Evolutionary conservation across 2,888 invertebrate genomes (phyloP).

Genomic region (Pristionchus japonicus): DNA sequence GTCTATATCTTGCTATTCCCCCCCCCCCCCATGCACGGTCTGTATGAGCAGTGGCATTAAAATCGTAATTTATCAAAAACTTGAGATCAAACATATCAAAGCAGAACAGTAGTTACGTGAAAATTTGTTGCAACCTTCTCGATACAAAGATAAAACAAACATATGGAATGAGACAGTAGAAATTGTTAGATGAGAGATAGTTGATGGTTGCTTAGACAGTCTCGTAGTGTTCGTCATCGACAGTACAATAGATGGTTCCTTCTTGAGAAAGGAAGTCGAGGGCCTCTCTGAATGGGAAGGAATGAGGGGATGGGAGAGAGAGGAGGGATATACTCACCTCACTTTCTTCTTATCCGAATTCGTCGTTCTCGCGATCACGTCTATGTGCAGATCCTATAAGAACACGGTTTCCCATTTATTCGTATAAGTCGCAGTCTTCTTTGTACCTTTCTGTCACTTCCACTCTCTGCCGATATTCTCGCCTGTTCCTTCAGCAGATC

Average conservation of each 20-base stretch:
- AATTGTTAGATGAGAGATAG: background rate
- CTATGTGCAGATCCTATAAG: slow-evolving; percentile 5
- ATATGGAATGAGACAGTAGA: background rate
- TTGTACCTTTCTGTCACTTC: background rate
- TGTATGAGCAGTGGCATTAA: background rate
- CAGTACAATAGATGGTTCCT: slow-evolving; percentile 17
- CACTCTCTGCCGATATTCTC: background rate
- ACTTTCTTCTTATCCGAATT: background rate
- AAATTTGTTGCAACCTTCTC: background rate
- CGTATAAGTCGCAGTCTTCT: background rate
- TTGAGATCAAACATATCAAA: slow-evolving; percentile 31
- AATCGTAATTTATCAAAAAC: background rate
- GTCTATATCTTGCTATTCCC: background rate
- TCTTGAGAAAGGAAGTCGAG: slow-evolving; percentile 15
- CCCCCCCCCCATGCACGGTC: background rate
- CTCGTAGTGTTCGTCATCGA: slow-evolving; percentile 33
- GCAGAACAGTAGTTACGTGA: background rate
- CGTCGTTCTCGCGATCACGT: background rate
- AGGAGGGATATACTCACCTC: background rate
- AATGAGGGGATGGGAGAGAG: background rate
- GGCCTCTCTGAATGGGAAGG: background rate
- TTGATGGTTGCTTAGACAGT: background rate
- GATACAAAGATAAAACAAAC: background rate
- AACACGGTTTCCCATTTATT: background rate
- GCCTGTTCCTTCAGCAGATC: slow-evolving; percentile 3